Evolutionary conservation across 2,888 invertebrate species (phyloP).

Genomic region (Pinctada fucata): DNA sequence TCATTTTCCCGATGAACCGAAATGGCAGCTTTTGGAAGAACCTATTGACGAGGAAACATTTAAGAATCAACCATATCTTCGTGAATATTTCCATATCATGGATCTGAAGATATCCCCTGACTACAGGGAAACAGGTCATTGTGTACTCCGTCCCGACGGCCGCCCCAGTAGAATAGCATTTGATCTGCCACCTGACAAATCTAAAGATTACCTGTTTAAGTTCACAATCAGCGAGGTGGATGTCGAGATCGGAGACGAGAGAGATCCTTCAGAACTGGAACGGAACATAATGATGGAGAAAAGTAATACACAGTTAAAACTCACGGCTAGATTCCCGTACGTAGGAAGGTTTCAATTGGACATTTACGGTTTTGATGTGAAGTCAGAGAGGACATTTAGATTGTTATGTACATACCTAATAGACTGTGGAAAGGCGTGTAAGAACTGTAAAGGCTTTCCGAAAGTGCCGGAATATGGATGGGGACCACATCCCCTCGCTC

Average conservation of each 20-base stretch:
- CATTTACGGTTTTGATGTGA: conserved; percentile 28
- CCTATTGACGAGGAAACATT: conserved; percentile 47
- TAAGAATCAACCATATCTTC: conserved; percentile 49
- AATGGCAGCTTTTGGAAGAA: conserved; percentile 57
- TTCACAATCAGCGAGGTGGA: conserved; percentile 45
- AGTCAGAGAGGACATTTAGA: conserved; percentile 4
- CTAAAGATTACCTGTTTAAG: conserved; percentile 43
- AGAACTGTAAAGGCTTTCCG: conserved; percentile 27
- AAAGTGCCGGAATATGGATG: conserved; percentile 34
- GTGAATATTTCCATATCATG: conserved; percentile 55
- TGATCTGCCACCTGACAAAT: conserved; percentile 36
- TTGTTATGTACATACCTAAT: conserved; percentile 32
- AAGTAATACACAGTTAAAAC: conserved; percentile 11
- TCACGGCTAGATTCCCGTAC: conserved; percentile 28
- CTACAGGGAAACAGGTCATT: conserved; percentile 37
- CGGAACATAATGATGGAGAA: conserved; percentile 35
- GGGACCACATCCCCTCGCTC: conserved; percentile 31
- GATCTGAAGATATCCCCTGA: conserved; percentile 37
- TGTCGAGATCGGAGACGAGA: conserved; percentile 19
- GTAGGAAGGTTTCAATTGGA: conserved; percentile 33
- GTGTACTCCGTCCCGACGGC: conserved; percentile 39
- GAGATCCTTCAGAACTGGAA: conserved; percentile 18
- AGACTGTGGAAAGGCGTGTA: conserved; percentile 10
- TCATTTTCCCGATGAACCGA: conserved; percentile 53
- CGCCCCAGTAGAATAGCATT: conserved; percentile 47